phyloP scores from a whole-genome alignment of 1,140 invertebrate species.

The Drosophila sulfurigaster region DNA sequence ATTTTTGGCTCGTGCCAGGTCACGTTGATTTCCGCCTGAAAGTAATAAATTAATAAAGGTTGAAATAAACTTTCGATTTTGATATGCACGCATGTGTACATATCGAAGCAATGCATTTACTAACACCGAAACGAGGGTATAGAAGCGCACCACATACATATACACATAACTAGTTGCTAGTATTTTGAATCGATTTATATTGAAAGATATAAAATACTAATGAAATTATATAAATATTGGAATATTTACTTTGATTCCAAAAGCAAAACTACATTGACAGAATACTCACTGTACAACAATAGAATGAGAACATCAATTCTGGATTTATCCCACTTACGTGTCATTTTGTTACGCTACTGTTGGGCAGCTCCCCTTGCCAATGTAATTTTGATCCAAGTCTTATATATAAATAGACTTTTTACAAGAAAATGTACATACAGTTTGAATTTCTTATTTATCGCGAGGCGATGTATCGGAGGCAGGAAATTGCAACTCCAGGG shows the following conservation, averaged over 20 bases:
- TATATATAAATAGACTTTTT: neutral
- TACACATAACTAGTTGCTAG: neutral
- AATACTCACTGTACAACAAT: neutral
- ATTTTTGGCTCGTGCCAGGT: slow-evolving; percentile 93
- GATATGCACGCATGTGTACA: no score
- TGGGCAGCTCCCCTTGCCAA: slow-evolving; percentile 26
- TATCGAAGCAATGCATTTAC: no score
- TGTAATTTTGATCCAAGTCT: slow-evolving; percentile 29
- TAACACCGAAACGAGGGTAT: neutral
- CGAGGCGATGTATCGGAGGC: no score
- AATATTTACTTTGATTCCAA: neutral
- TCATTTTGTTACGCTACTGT: slow-evolving; percentile 45
- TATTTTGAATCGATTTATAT: slow-evolving; percentile 17
- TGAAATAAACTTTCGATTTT: neutral
- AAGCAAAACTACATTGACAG: neutral
- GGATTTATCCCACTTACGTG: slow-evolving; percentile 35
- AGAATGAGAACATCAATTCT: neutral
- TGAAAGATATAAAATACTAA: neutral
- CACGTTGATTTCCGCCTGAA: slow-evolving; percentile 93
- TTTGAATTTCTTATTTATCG: slow-evolving; percentile 11
- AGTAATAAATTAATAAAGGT: slow-evolving; percentile 14
- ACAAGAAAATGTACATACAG: no score
- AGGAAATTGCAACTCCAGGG: no score
- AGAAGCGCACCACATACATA: slow-evolving; percentile 20
- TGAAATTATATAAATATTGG: neutral